These are phyloP conservation scores for Sebastes taczanowskii DNA, from an alignment of 2,797 vertebrate genomes.

Conservation along the genomic window DNA sequence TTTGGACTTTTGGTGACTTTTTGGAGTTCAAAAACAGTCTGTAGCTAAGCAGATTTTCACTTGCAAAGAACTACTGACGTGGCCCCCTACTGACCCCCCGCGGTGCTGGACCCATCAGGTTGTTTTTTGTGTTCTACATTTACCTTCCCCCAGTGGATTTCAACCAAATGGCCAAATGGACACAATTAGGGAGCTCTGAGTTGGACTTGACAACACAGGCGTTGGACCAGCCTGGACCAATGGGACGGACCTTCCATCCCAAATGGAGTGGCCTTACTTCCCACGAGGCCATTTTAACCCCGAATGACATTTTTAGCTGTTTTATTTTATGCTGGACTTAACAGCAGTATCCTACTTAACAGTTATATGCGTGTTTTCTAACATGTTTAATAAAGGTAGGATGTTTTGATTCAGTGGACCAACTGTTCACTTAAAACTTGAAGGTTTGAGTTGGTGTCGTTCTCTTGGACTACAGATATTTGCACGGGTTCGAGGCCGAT, in stretches of 20 bases:
- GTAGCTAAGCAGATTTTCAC: constrained; percentile 16
- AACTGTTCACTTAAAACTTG: constrained; percentile 69
- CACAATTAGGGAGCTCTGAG: constrained; percentile 9
- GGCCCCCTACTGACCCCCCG: constrained; percentile 64
- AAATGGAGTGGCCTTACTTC: constrained; percentile 64
- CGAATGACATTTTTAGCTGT: constrained; percentile 32
- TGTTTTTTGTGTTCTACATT: constrained; percentile 22
- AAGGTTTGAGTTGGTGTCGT: constrained; percentile 51
- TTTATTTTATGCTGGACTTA: constrained; percentile 36
- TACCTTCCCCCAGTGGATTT: constrained; percentile 20
- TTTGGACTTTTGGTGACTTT: constrained; percentile 21
- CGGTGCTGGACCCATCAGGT: constrained; percentile 48
- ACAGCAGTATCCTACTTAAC: constrained; percentile 26
- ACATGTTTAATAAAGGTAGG: constrained; percentile 38
- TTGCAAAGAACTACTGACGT: constrained; percentile 74
- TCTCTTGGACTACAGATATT: constrained; percentile 47
- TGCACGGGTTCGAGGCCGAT: constrained; percentile 53
- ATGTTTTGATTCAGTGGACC: constrained; percentile 51
- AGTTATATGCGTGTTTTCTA: constrained; percentile 40
- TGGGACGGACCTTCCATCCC: constrained; percentile 33
- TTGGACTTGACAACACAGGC: constrained; percentile 24
- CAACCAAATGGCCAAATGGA: constrained; percentile 13
- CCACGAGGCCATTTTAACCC: constrained; percentile 52
- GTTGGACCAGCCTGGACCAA: constrained; percentile 44
- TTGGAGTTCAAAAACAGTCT: constrained; percentile 17